These are phyloP conservation scores for Diadophis punctatus DNA, from an alignment of 2,113 vertebrate species.

Conservation along the genomic window DNA sequence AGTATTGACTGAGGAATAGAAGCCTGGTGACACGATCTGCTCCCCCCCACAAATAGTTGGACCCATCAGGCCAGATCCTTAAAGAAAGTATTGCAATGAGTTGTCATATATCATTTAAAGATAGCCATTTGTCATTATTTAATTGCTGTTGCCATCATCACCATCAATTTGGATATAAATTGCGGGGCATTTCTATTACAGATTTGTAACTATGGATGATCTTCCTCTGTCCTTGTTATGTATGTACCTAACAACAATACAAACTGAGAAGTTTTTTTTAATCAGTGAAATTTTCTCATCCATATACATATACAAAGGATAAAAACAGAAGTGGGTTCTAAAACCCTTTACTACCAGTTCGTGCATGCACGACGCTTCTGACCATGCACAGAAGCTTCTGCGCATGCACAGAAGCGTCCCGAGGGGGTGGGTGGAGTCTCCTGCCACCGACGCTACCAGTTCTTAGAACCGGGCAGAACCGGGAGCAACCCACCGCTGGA, in stretches of 20 bases:
- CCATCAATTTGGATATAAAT: neutral
- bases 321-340: neutral
- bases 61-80: neutral
- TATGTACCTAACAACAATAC: neutral
- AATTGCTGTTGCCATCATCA: neutral
- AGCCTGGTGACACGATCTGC: constrained; percentile 10
- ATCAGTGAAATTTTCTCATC: neutral
- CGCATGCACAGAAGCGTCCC: too few relatives aligned
- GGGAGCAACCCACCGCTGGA: neutral
- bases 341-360: too few relatives aligned
- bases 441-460: too few relatives aligned
- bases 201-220: neutral
- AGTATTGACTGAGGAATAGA: constrained; percentile 27
- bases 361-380: too few relatives aligned
- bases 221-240: neutral
- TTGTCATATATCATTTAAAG: neutral
- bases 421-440: too few relatives aligned
- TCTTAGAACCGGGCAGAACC: too few relatives aligned
- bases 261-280: neutral
- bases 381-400: too few relatives aligned
- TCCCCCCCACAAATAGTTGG: neutral
- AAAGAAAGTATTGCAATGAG: neutral
- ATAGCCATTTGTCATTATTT: neutral
- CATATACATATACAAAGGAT: neutral
- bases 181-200: neutral